Percentiles rank a stretch among this genome's conserved stretches.
phyloP scores from a whole-genome alignment of 2,888 invertebrate species.

The Euproctis similis region DNA sequence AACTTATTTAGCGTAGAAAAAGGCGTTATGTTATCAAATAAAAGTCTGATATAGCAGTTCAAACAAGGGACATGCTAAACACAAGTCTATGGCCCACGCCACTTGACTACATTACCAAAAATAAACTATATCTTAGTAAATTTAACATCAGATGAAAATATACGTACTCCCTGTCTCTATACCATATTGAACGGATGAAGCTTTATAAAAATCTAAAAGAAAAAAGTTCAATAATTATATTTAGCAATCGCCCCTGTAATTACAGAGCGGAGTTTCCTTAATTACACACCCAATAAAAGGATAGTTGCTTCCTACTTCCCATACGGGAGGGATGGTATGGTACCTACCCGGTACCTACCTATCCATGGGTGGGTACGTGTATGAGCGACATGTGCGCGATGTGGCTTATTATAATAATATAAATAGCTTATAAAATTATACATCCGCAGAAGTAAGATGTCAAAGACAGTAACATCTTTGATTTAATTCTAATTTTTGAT shows the following conservation, averaged over 20 bases:
- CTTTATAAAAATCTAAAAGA: slow-evolving; percentile 46
- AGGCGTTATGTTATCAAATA: too few relatives aligned
- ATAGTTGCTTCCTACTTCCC: slow-evolving; percentile 70
- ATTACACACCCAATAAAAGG: slow-evolving; percentile 68
- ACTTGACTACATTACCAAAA: too few relatives aligned
- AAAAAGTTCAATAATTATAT: slow-evolving; percentile 69
- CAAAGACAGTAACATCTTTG: too few relatives aligned
- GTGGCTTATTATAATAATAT: slow-evolving; percentile 62
- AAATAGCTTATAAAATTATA: slow-evolving; percentile 49
- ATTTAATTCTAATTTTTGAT: too few relatives aligned
- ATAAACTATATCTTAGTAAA: too few relatives aligned
- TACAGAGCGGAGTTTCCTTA: slow-evolving; percentile 68
- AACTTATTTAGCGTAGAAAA: too few relatives aligned
- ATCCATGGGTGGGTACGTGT: slow-evolving; percentile 46
- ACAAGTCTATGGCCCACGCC: too few relatives aligned
- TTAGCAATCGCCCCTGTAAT: slow-evolving; percentile 74
- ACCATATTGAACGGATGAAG: slow-evolving; percentile 34
- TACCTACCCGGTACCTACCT: too few relatives aligned
- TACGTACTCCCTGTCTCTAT: slow-evolving; percentile 16
- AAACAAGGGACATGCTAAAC: too few relatives aligned
- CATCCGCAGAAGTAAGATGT: slow-evolving; percentile 25
- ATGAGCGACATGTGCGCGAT: slow-evolving; percentile 61
- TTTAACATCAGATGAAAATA: slow-evolving; percentile 7
- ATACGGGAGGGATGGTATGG: too few relatives aligned
- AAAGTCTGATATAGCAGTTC: too few relatives aligned